Conservation (phyloP, 2,888 invertebrate species). For the Apoda limacodes region DNA sequence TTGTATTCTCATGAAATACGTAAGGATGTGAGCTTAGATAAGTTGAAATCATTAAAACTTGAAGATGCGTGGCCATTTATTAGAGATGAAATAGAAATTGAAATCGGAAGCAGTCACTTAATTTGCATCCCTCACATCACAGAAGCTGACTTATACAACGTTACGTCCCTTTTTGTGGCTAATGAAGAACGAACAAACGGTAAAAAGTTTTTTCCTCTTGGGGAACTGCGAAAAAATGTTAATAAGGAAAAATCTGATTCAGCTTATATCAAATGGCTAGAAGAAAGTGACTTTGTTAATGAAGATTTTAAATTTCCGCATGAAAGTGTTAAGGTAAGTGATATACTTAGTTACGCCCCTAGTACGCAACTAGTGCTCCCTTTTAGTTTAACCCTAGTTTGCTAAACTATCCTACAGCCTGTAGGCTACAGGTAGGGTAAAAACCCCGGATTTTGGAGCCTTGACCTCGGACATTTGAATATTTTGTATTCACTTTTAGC, state of each 20-base stretch:
- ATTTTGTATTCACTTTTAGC: no score
- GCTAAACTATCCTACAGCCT: no score
- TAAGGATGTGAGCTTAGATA: slow-evolving; percentile 60
- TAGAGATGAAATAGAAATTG: slow-evolving; percentile 62
- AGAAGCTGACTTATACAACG: slow-evolving; percentile 59
- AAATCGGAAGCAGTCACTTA: slow-evolving; percentile 60
- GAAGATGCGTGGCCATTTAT: slow-evolving; percentile 68
- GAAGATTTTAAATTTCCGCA: slow-evolving; percentile 57
- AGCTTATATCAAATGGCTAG: slow-evolving; percentile 49
- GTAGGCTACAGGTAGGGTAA: no score
- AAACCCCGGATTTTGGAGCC: no score
- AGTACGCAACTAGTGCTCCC: no score
- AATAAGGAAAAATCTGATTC: slow-evolving; percentile 49
- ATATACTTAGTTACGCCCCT: no score
- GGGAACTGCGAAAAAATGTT: slow-evolving; percentile 49
- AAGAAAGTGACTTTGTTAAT: slow-evolving; percentile 45
- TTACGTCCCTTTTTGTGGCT: slow-evolving; percentile 58
- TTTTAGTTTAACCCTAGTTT: no score
- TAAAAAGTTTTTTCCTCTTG: slow-evolving; percentile 60
- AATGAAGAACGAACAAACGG: slow-evolving; percentile 58
- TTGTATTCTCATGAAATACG: slow-evolving; percentile 62
- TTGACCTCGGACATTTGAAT: no score
- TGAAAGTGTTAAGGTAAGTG: slow-evolving; percentile 52
- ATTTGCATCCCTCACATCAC: slow-evolving; percentile 66
- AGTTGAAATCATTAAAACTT: slow-evolving; percentile 53